These are phyloP conservation scores for Cremastobaeus sp. DNA, from an alignment of 2,888 invertebrate species.

Conservation along the genomic window DNA sequence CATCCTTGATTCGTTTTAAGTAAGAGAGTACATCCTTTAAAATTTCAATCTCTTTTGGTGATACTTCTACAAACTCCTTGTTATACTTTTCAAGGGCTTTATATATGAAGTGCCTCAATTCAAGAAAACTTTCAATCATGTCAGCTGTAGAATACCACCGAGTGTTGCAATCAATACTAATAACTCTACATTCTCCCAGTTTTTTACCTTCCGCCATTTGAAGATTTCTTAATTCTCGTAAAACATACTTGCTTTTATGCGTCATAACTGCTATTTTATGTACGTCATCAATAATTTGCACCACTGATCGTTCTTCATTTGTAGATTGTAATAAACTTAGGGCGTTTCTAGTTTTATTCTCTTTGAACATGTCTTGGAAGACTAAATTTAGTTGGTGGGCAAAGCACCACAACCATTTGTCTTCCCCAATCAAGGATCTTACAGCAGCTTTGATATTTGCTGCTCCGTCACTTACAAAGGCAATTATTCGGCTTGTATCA, in stretches of 20 bases:
- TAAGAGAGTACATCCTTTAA: neutral
- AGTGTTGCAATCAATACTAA: neutral
- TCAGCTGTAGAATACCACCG: neutral
- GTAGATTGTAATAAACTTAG: no score
- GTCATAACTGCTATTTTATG: neutral
- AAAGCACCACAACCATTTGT: conserved; percentile 6
- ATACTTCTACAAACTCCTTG: neutral
- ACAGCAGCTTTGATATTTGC: conserved; percentile 1
- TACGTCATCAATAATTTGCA: neutral
- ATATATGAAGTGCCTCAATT: conserved; percentile 1
- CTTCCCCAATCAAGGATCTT: neutral
- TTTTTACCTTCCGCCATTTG: conserved; percentile 2
- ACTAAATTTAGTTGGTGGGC: conserved; percentile 6
- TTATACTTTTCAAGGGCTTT: neutral
- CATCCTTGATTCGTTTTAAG: neutral
- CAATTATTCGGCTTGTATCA: neutral
- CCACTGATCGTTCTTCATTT: neutral
- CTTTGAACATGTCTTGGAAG: neutral
- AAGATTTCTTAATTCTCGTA: neutral
- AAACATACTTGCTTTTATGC: conserved; percentile 1
- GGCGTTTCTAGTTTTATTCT: neutral
- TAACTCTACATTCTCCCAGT: conserved; percentile 1
- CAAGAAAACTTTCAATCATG: neutral
- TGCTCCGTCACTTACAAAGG: neutral
- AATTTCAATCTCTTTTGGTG: neutral